These are phyloP conservation scores for Rostratula benghalensis DNA, from an alignment of 2,113 vertebrate species.

Conservation along the genomic window DNA sequence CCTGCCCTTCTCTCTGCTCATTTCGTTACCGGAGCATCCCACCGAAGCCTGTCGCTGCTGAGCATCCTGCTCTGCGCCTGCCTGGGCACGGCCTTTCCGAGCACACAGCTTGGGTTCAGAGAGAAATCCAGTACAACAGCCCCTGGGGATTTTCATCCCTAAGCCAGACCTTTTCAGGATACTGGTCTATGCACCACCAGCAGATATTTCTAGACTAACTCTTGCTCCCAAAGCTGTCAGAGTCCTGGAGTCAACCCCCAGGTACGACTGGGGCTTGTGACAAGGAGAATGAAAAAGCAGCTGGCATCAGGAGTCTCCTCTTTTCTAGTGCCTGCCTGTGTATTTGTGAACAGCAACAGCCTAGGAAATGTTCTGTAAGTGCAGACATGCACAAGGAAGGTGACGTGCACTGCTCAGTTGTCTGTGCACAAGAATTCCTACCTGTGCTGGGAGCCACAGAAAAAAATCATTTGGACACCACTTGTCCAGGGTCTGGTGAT, in stretches of 20 bases:
- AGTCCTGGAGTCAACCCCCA: background rate
- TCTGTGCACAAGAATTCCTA: background rate
- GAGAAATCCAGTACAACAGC: fast-evolving
- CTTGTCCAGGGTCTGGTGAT: background rate
- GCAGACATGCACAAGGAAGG: background rate
- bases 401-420: fast-evolving
- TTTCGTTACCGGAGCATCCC: background rate
- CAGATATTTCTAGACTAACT: background rate
- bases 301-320: background rate
- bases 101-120: fast-evolving
- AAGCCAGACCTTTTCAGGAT: background rate
- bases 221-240: background rate
- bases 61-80: fast-evolving
- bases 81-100: background rate
- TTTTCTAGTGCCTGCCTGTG: too few relatives aligned
- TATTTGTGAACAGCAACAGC: background rate
- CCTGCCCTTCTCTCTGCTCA: fast-evolving
- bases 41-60: background rate
- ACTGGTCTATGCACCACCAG: background rate
- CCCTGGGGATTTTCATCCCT: background rate
- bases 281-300: background rate
- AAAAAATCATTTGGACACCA: background rate
- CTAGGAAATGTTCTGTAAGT: background rate
- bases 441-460: background rate
- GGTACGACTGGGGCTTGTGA: background rate